Evolutionary conservation across 2,888 invertebrate genomes (phyloP), one percentile per base, ranked within the genome.

Genomic region (Trypoxylon attenuatum): DNA sequence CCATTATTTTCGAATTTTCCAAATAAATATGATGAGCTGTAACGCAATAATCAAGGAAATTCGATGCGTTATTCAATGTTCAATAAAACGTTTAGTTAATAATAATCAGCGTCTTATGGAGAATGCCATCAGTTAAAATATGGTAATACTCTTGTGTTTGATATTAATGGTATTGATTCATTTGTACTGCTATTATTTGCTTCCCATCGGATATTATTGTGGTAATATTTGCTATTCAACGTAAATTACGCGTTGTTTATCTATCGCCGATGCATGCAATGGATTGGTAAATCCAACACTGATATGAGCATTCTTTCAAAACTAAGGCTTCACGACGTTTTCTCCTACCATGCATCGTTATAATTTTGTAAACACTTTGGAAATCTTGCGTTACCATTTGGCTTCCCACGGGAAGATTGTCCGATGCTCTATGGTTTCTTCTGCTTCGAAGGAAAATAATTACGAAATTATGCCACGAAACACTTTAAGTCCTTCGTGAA

Each of bases 331-430:
- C 79, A 71, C 47, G 77, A 76, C 82, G 81, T 81, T 79, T 78
- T 72, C 69, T n/a, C n/a, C n/a, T n/a, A 77, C 70, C 71, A 65
- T 71, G 76, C 79, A 81, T 80, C 80, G 77, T 76, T 71, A 80
- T 86, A 87, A 87, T 86, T 86, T 86, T 86, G 86, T 87, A 87
- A 87, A 87, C 83, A 86, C 85, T 86, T 83, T 80, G 85, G 85
- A 86, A 87, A 86, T 86, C 84, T 86, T 82, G 82, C 82, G 81
- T 76, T 76, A 68, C 59, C 68, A 57, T 69, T 70, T 73, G 84
- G 83, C 82, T 84, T 84, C 85, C 66, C 60, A 52, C 69, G 76
- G 27, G 77, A 79, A 84, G 82, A 84, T 84, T 84, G 84, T 82
- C 73, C 79, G 80, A 57, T 74, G 58, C 63, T 77, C 52, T 82